Evolutionary conservation across 2,888 invertebrate genomes (phyloP).

Genomic region (Ellobium chinense): DNA sequence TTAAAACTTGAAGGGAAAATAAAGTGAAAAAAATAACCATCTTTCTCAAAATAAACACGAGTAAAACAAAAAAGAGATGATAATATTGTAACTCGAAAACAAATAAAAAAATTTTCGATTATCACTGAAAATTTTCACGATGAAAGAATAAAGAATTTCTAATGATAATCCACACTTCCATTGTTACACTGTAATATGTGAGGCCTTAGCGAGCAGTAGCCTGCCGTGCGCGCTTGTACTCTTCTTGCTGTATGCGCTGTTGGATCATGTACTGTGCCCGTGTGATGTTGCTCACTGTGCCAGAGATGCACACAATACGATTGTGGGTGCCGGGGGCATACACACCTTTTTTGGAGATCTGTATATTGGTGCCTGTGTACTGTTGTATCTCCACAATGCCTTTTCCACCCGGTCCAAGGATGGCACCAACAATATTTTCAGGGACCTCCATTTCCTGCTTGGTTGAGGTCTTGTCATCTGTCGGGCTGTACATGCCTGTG

Average conservation of each 20-base stretch:
- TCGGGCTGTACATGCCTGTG: slow-evolving; percentile 80
- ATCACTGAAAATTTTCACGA: slow-evolving; percentile 29
- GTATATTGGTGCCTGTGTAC: slow-evolving; percentile 97
- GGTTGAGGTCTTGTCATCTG: slow-evolving; percentile 70
- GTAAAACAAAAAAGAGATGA: not conserved
- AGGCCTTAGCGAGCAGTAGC: slow-evolving; percentile 63
- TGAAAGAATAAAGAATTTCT: slow-evolving; percentile 20
- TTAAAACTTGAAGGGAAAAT: slow-evolving; percentile 6
- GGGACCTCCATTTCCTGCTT: slow-evolving; percentile 91
- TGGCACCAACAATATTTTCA: slow-evolving; percentile 96
- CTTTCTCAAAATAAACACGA: slow-evolving; percentile 10
- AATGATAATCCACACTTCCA: slow-evolving; percentile 6
- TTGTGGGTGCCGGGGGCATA: slow-evolving; percentile 98
- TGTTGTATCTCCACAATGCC: slow-evolving; percentile 98
- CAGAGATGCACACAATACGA: slow-evolving; percentile 97
- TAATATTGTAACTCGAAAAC: not conserved
- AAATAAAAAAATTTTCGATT: slow-evolving; percentile 12
- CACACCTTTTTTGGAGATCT: slow-evolving; percentile 98
- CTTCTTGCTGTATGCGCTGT: slow-evolving; percentile 97
- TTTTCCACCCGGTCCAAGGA: slow-evolving; percentile 97
- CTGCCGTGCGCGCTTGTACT: slow-evolving; percentile 95
- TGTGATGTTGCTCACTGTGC: slow-evolving; percentile 91
- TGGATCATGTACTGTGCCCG: slow-evolving; percentile 97
- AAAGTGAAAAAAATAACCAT: slow-evolving; percentile 10
- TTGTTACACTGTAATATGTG: not conserved